Conservation (phyloP, 2,888 invertebrate genomes). For the Pristionchus arcanus region DNA sequence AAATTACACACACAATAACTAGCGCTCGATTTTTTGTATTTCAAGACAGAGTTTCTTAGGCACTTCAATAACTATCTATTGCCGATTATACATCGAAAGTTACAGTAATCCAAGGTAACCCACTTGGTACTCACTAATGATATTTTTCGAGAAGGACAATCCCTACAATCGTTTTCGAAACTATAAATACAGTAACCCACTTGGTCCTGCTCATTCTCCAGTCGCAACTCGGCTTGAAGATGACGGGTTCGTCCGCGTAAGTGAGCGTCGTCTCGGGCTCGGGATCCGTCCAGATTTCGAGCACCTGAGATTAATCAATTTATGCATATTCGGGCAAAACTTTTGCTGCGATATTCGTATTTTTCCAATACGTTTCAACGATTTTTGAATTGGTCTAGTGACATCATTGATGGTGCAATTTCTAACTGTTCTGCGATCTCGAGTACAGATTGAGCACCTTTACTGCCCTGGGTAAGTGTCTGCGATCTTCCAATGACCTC, state of each 20-base stretch:
- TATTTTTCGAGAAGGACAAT: not conserved
- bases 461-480: not conserved
- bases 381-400: no score
- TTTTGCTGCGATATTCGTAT: no score
- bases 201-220: constrained; percentile 44
- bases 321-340: no score
- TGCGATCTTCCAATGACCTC: not conserved
- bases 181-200: not conserved
- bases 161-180: not conserved
- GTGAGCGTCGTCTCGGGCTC: constrained; percentile 32
- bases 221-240: constrained; percentile 51
- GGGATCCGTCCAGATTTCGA: constrained; percentile 53
- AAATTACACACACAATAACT: not conserved
- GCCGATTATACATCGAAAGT: no score
- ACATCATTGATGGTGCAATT: no score
- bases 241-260: constrained; percentile 46
- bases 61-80: no score
- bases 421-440: not conserved
- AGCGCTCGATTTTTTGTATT: no score
- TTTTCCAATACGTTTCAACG: no score
- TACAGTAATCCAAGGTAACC: not conserved
- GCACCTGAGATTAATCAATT: no score
- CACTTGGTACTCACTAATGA: no score
- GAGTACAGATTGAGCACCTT: not conserved
- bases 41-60: no score